Evolutionary conservation across 2,797 vertebrate genomes (phyloP).

Genomic region (Loriculus beryllinus): DNA sequence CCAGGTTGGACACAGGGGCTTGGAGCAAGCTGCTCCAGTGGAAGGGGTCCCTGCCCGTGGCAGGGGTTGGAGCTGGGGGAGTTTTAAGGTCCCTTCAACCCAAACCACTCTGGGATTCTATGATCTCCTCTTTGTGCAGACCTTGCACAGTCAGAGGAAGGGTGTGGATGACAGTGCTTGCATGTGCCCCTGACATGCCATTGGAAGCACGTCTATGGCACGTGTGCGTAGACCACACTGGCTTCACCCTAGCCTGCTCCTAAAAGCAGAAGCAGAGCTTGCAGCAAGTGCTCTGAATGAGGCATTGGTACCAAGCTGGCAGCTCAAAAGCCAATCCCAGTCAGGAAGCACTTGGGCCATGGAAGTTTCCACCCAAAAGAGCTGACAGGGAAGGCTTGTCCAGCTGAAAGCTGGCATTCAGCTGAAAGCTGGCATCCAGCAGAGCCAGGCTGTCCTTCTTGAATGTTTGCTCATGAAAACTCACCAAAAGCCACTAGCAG

Average conservation of each 20-base stretch:
- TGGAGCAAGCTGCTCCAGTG: too few relatives aligned
- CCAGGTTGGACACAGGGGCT: too few relatives aligned
- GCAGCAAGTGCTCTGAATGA: not conserved
- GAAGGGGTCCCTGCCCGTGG: not conserved
- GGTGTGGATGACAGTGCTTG: not conserved
- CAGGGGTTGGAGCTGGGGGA: not conserved
- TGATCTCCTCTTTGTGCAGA: not conserved
- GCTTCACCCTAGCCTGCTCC: not conserved
- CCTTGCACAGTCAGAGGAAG: not conserved
- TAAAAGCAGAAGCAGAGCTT: not conserved
- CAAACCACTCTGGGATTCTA: not conserved
- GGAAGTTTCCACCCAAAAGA: accelerated
- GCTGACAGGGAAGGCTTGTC: not conserved
- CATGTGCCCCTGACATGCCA: not conserved
- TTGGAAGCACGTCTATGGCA: not conserved
- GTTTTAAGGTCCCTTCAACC: not conserved
- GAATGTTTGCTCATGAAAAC: not conserved
- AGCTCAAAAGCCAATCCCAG: not conserved
- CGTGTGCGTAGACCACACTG: not conserved
- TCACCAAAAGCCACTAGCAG: not conserved
- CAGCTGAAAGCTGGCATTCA: not conserved
- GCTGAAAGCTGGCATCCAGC: not conserved
- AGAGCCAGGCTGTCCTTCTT: accelerated
- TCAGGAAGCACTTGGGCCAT: not conserved
- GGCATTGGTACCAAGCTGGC: too few relatives aligned